Evolutionary conservation across 53 echinoderm and acorn worm genomes (phyloP).

Genomic region (Pentamera pediparva): DNA sequence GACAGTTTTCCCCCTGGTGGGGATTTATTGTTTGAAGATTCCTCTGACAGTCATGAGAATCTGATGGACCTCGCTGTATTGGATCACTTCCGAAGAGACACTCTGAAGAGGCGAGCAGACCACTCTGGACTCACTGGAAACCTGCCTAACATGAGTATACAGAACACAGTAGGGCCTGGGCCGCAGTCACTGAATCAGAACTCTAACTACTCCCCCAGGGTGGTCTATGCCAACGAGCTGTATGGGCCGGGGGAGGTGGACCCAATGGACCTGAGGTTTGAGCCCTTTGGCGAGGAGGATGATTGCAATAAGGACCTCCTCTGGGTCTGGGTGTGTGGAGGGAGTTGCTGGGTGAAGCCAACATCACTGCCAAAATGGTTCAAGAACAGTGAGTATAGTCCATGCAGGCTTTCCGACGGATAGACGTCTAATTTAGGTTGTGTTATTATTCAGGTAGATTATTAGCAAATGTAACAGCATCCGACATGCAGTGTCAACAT

Average conservation of each 20-base stretch:
- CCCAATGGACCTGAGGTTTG: background rate
- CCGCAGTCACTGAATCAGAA: background rate
- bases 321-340: constrained; percentile 86
- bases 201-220: background rate
- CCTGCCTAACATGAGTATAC: background rate
- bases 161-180: background rate
- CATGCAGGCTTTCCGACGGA: background rate
- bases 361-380: constrained; percentile 78
- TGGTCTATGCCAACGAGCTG: background rate
- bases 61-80: background rate
- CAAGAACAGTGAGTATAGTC: constrained; percentile 53
- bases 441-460: background rate
- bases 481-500: too few species aligned
- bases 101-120: background rate
- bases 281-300: constrained; percentile 12
- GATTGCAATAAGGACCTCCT: constrained; percentile 39
- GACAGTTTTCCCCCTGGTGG: background rate
- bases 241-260: background rate
- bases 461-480: too few species aligned
- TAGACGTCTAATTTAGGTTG: background rate
- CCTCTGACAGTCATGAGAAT: background rate
- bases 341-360: constrained; percentile 74
- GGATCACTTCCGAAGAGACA: constrained; percentile 13
- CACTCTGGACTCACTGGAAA: background rate
- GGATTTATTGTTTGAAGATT: background rate